These are phyloP conservation scores for Cherax quadricarinatus DNA, from an alignment of 1,140 invertebrate genomes.

Conservation along the genomic window DNA sequence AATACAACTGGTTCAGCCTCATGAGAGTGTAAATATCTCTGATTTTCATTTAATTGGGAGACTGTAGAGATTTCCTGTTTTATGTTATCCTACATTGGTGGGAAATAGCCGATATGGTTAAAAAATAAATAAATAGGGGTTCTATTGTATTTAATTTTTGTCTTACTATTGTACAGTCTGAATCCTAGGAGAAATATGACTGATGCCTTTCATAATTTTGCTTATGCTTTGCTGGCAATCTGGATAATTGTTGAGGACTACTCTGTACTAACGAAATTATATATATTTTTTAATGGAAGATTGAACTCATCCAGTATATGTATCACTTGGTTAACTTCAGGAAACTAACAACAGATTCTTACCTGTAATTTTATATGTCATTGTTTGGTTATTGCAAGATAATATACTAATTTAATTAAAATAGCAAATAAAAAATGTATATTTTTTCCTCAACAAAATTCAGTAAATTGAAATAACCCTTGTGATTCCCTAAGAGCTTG, in stretches of 20 bases:
- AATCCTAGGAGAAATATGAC: constrained; percentile 45
- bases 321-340: neutral
- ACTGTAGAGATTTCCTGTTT: no score
- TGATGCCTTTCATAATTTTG: constrained; percentile 37
- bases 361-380: neutral
- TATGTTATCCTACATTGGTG: no score
- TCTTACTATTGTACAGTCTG: constrained; percentile 6
- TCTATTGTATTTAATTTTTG: neutral
- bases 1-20: no score
- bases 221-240: constrained; percentile 47
- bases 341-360: neutral
- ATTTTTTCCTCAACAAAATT: constrained; percentile 48
- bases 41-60: no score
- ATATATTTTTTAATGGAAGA: neutral
- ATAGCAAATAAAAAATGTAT: no score
- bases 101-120: no score
- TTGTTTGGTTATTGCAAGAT: neutral
- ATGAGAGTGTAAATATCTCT: no score
- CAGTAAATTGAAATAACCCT: constrained; percentile 29
- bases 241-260: constrained; percentile 41
- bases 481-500: constrained; percentile 40
- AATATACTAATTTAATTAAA: no score
- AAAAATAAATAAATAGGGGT: no score
- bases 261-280: neutral
- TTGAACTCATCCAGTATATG: neutral